phyloP scores from a whole-genome alignment of 2,888 invertebrate species.

The Acleris cristana region DNA sequence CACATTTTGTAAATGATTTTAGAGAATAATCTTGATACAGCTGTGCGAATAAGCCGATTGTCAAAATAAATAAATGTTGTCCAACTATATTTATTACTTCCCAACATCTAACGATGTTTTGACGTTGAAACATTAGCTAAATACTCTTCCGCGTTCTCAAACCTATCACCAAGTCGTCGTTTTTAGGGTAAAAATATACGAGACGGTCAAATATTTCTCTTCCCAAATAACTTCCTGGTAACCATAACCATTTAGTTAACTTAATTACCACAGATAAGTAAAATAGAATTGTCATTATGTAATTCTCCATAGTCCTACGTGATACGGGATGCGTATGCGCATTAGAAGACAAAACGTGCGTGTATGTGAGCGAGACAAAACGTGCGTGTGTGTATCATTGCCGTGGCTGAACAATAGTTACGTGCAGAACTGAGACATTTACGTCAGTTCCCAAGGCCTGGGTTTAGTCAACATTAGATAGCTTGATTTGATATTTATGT shows the following conservation, averaged over 20 bases:
- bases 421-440: slow-evolving; percentile 17
- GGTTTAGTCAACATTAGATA: background rate
- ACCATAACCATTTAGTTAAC: slow-evolving; percentile 28
- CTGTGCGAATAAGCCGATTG: background rate
- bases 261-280: slow-evolving; percentile 26
- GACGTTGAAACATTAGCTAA: slow-evolving; percentile 20
- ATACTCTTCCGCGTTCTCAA: slow-evolving; percentile 32
- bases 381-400: slow-evolving; percentile 28
- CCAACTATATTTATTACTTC: slow-evolving; percentile 20
- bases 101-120: slow-evolving; percentile 24
- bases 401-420: slow-evolving; percentile 5
- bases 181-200: slow-evolving; percentile 22
- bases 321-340: slow-evolving; percentile 20
- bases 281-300: slow-evolving; percentile 30
- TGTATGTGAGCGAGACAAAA: slow-evolving; percentile 12
- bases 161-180: slow-evolving; percentile 29
- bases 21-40: background rate
- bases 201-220: slow-evolving; percentile 14
- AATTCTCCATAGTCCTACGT: slow-evolving; percentile 30
- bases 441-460: slow-evolving; percentile 11
- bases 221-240: slow-evolving; percentile 24
- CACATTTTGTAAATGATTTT: background rate
- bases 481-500: slow-evolving; percentile 1
- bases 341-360: slow-evolving; percentile 27
- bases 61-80: slow-evolving; percentile 7